Percentiles rank a stretch among this genome's conserved stretches.
Conservation (phyloP, 2,888 invertebrate species). For the Cacoxenus indagator region DNA sequence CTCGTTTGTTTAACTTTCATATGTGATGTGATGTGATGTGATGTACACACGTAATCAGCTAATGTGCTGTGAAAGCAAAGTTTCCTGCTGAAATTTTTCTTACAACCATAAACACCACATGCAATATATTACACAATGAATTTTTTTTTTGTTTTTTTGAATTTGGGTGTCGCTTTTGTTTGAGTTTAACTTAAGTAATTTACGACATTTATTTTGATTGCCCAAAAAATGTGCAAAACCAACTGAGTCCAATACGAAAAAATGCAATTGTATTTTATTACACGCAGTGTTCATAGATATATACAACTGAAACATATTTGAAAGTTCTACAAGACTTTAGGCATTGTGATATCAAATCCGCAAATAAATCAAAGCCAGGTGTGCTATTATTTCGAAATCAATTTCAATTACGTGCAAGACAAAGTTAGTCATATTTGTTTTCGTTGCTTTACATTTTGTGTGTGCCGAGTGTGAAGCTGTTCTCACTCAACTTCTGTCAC, state of each 20-base stretch:
- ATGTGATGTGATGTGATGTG: not conserved
- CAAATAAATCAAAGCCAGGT: slow-evolving; percentile 55
- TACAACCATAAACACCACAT: not conserved
- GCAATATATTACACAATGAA: too few species aligned
- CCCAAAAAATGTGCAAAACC: too few species aligned
- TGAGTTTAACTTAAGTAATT: too few species aligned
- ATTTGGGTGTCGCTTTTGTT: too few species aligned
- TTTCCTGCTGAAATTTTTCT: slow-evolving; percentile 12
- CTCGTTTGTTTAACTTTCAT: not conserved
- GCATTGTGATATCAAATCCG: not conserved
- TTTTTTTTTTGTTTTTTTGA: too few species aligned
- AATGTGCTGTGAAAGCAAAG: slow-evolving; percentile 22
- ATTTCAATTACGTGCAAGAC: slow-evolving; percentile 50
- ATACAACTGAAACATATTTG: too few species aligned
- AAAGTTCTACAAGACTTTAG: not conserved
- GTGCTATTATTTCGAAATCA: slow-evolving; percentile 63
- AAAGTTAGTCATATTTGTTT: slow-evolving; percentile 48
- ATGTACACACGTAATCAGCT: slow-evolving; percentile 23
- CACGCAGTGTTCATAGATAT: too few species aligned
- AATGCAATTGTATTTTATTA: too few species aligned
- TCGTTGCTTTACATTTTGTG: slow-evolving; percentile 57
- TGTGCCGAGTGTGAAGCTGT: too few species aligned
- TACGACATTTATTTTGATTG: too few species aligned
- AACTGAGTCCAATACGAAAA: too few species aligned
- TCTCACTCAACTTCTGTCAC: not conserved